Evolutionary conservation across 2,113 vertebrate species (phyloP).

Genomic region (Uropsilus gracilis): DNA sequence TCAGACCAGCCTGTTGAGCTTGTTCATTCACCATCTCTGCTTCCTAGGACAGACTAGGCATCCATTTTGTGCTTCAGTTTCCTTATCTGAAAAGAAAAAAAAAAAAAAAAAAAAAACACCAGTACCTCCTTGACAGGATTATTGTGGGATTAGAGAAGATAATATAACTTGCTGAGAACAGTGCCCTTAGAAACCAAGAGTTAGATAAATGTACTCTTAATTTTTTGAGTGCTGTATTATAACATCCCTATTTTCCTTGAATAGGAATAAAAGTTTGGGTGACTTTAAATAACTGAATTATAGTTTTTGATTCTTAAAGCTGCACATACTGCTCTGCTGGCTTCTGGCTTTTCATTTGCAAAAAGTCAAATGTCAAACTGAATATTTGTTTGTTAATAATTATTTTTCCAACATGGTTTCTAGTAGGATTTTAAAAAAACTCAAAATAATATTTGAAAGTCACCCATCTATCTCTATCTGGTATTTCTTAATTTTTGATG

Average conservation of each 20-base stretch:
- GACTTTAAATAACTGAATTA: neutral
- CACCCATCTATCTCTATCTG: neutral
- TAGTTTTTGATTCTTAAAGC: conserved; percentile 20
- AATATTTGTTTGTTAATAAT: conserved; percentile 18
- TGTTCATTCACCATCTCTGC: neutral
- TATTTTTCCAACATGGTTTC: conserved; percentile 27
- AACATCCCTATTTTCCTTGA: neutral
- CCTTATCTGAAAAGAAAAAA: conserved; percentile 5
- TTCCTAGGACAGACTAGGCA: neutral
- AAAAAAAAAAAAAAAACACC: neutral
- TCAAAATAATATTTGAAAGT: conserved; percentile 32
- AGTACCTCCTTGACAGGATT: neutral
- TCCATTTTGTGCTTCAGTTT: neutral
- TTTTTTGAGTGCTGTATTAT: neutral
- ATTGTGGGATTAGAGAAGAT: neutral
- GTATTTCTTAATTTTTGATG: conserved; percentile 4
- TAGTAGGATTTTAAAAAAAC: neutral
- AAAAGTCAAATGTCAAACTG: conserved; percentile 11
- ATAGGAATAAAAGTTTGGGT: neutral
- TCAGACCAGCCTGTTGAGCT: neutral
- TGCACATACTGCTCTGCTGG: neutral
- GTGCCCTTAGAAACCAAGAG: neutral
- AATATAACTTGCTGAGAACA: neutral
- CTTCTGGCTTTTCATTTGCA: conserved; percentile 41
- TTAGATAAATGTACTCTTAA: neutral